Base-by-base conservation (phyloP, 2,113 vertebrate species). In the Ploceus nigricollis region DNA sequence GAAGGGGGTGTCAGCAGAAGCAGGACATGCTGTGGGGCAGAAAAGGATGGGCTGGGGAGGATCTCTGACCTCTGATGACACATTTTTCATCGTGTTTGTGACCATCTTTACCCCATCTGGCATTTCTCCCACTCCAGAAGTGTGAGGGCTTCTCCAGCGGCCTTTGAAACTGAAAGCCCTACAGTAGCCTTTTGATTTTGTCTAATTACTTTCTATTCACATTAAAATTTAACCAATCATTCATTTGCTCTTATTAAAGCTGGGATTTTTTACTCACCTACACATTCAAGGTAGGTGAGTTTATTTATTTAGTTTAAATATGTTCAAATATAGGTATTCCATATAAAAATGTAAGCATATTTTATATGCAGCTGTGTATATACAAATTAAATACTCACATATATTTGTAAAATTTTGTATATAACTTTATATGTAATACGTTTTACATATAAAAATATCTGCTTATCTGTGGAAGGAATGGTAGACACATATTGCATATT, bases 251-350 rank as follows among this genome's bases (percentile, higher is more conserved):
- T 39, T 87, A 33, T 64, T 77, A 68, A 81, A 54, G 11, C 27
- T 40, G 7, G 0, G 0, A 64, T 54, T 39, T 42, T 51, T 70
- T 44, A 47, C 27, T 33, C 45, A 75, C 5, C 25, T 39, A 31
- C 11, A 21, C 2, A 51, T 33, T 40, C 30, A 70, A 57, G 19
- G 17, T n/a, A n/a, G n/a, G n/a, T n/a, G n/a, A n/a, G n/a, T n/a
- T 15, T 6, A 25, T 15, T 8, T 42, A 61, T 27, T 85, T 70
- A 33, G 9, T 57, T 65, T 61, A 56, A 57, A 15, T 50, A 30
- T 40, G 8, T 66, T 80, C 20, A 61, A 83, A 83, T 83, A 27
- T 25, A 44, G 2, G 6, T 87, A 1, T 33, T 48, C 37, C 10
- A 37, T 28, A 45, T 19, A 71, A 27, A 35, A 7, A 33, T 20